These are phyloP conservation scores for Conus betulinus DNA, from an alignment of 1,140 invertebrate species.

Conservation along the genomic window DNA sequence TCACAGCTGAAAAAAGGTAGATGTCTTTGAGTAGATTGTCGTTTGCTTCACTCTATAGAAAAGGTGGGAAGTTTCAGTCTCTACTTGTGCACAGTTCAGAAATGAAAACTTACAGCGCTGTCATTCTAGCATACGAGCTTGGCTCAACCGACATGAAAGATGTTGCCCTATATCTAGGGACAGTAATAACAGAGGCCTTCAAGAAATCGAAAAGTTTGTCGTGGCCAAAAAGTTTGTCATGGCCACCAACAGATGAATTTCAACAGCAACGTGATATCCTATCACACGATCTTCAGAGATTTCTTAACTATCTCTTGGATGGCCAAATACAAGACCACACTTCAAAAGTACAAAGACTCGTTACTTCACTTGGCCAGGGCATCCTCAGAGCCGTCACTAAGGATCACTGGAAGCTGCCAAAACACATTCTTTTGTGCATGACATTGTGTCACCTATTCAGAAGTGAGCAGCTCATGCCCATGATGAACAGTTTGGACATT, in stretches of 20 bases:
- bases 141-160: constrained; percentile 8
- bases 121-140: constrained; percentile 15
- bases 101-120: constrained; percentile 1
- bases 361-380: constrained; percentile 40
- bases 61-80: neutral
- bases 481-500: constrained; percentile 39
- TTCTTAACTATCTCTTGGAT: too few relatives aligned
- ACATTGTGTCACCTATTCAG: constrained; percentile 45
- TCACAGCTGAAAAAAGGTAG: too few relatives aligned
- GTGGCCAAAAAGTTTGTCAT: constrained; percentile 38
- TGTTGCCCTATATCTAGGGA: constrained; percentile 11
- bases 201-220: constrained; percentile 19
- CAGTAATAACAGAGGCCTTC: constrained; percentile 31
- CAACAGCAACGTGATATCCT: neutral
- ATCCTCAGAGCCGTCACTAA: constrained; percentile 42
- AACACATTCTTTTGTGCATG: constrained; percentile 43
- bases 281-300: too few relatives aligned
- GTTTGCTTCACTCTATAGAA: neutral
- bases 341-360: constrained; percentile 5
- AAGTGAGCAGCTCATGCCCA: constrained; percentile 34
- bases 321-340: too few relatives aligned
- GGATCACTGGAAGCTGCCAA: constrained; percentile 44
- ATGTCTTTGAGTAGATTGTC: too few relatives aligned
- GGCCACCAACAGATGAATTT: constrained; percentile 32
- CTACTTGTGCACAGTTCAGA: constrained; percentile 19